Evolutionary conservation across 2,888 invertebrate genomes (phyloP).

Genomic region (Acheta domesticus): DNA sequence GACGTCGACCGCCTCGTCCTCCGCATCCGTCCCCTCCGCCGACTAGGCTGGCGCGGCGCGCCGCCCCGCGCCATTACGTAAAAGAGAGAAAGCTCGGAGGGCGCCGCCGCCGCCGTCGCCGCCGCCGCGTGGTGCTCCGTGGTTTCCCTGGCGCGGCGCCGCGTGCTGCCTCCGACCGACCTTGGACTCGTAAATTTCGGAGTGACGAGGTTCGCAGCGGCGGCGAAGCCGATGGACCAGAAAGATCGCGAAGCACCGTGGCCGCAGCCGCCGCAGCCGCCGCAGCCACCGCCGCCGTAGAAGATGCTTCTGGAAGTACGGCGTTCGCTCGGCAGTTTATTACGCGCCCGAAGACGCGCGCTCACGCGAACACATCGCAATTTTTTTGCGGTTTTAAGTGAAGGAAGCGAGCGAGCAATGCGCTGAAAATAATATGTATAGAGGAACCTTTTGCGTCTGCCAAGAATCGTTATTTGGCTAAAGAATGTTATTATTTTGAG

Average conservation of each 20-base stretch:
- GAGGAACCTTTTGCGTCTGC: no score
- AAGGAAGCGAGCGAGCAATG: no score
- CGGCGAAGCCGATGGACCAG: conserved; percentile 3
- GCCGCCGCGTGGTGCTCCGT: background rate
- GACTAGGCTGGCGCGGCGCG: background rate
- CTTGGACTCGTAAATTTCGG: conserved; percentile 18
- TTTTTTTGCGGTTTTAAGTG: no score
- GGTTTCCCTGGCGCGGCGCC: background rate
- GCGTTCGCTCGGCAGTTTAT: background rate
- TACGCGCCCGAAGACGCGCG: no score
- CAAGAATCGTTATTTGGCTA: no score
- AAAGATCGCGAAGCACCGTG: background rate
- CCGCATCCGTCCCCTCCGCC: no score
- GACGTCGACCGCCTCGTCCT: no score
- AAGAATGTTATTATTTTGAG: no score
- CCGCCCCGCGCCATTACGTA: background rate
- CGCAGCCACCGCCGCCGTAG: background rate
- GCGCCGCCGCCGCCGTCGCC: background rate
- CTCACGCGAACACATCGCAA: no score
- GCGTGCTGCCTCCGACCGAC: conserved; percentile 10
- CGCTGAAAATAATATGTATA: no score
- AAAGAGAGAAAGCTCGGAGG: background rate
- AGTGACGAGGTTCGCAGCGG: conserved; percentile 1
- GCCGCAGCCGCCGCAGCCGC: conserved; percentile 3
- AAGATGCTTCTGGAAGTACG: conserved; percentile 6